Evolutionary conservation across 2,888 invertebrate species (phyloP), one percentile per base, ranked within the genome.

Genomic region (Drosophila testacea): DNA sequence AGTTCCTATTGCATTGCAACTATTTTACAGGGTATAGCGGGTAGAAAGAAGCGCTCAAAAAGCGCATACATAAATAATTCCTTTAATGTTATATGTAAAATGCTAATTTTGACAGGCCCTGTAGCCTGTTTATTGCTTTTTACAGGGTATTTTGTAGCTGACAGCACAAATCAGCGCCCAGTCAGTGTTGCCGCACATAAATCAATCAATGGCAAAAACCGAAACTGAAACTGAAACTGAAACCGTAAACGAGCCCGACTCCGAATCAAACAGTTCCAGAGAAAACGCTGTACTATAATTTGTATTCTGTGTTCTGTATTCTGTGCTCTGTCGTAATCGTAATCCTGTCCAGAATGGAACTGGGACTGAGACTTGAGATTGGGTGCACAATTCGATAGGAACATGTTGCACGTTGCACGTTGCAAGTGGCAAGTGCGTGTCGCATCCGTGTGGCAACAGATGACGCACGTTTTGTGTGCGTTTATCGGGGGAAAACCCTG

Each of bases 381-480:
- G 30, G 38, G 0, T 34, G 30, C 27, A 6, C 11, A 32, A 32
- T 32, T 22, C 22, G 22, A 22, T 22, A 22, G 22, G 22, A 22
- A 2, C 22, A 22, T 22, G 22, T 32, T 42, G 38, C 55, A 50
- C 30, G 54, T 50, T 10, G 30, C 27, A 22, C 30, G 54, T 50
- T 10, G 30, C 27, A 22, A 16, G 32, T 32, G 39, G 57, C 62
- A 55, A 62, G 46, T 62, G 38, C 46, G 39, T 54, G 57, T 32
- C 60, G 59, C 57, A 16, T 42, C 42, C 32, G 39, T 11, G 52
- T 38, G 34, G 36, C 51, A 61, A 66, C 88, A 83, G 83, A 83
- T 83, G 88, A 83, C 74, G 74, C 75, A 73, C 67, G 67, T 73
- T 57, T 54, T 13, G 41, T 39, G 9, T 36, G 61, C 16, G 16